A percentile compares a stretch with the other conserved stretches of the same genome.
Evolutionary conservation across 2,888 invertebrate species (phyloP).

Genomic region (Beris morrisii): DNA sequence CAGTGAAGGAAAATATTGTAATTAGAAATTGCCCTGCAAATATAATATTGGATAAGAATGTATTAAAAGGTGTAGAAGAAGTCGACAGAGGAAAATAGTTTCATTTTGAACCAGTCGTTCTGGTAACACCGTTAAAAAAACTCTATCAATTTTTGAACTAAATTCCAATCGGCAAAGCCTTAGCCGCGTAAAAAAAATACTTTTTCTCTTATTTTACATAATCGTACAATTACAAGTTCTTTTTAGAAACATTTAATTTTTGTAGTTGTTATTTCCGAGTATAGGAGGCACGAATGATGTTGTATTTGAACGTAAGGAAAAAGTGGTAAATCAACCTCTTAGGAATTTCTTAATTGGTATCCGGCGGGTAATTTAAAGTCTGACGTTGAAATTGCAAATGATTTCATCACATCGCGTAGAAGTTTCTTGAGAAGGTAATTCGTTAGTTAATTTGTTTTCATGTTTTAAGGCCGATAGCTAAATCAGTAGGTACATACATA

Average conservation of each 20-base stretch:
- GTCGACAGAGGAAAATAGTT: too few species aligned
- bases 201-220: background rate
- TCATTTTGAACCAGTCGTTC: background rate
- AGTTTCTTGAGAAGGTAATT: too few species aligned
- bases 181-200: background rate
- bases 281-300: background rate
- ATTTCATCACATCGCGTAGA: conserved; percentile 17
- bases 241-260: conserved; percentile 17
- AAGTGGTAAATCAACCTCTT: conserved; percentile 17
- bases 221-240: conserved; percentile 20
- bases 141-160: conserved; percentile 13
- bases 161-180: conserved; percentile 12
- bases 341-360: conserved; percentile 24
- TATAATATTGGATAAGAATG: too few species aligned
- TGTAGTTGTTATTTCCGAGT: conserved; percentile 22
- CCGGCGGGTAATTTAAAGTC: conserved; percentile 20
- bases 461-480: too few species aligned
- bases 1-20: too few species aligned
- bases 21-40: too few species aligned
- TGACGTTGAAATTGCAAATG: conserved; percentile 24
- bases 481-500: conserved; percentile 1
- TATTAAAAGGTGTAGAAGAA: too few species aligned
- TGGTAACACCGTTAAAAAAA: conserved; percentile 4
- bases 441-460: too few species aligned
- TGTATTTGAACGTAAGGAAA: background rate